Evolutionary conservation across 2,888 invertebrate genomes (phyloP), one percentile per base, ranked within the genome.

Genomic region (Choristoneura rosaceana): DNA sequence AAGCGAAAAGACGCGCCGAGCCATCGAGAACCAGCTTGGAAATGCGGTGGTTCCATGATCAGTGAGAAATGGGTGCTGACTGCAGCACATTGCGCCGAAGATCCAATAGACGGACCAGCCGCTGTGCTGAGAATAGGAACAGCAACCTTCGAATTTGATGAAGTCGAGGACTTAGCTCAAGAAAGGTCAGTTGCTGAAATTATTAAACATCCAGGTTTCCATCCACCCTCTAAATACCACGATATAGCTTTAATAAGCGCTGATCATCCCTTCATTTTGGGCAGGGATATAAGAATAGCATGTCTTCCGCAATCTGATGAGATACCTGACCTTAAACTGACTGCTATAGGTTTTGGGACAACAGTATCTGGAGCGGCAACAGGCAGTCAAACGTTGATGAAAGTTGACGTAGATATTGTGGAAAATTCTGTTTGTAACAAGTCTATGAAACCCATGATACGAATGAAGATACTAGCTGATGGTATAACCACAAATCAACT

Each of bases 171-270:
- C 60, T 75, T 93, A n/a, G 91, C 94, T 2, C 95, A 95, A 79
- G 95, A 95, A 59, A 89, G 95, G 69, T 76, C 80, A 3, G 85
- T 96, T 0, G 85, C 84, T 0, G 79, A 91, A 41, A 86, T 92
- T 0, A 82, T 95, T 0, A 77, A 86, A 0, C 96, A 96, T 84
- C 96, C 96, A 0, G 83, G 89, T 1, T 96, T 95, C 80, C 90
- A 90, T 55, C 89, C 94, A 0, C 95, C 95, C 0, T 92, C 95
- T 0, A 94, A 94, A 78, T 94, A 93, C 65, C 94, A 97, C 79
- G 97, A 97, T 77, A 95, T 97, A 69, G 96, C 96, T 0, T 82
- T 97, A 10, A 90, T 97, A 76, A 94, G 90, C 81, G 87, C 96
- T 50, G 87, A 92, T 8, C 79, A 84, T 15, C 84, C 90, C 0